These are phyloP conservation scores for Corapipo altera DNA, from an alignment of 2,113 vertebrate species.

Conservation along the genomic window DNA sequence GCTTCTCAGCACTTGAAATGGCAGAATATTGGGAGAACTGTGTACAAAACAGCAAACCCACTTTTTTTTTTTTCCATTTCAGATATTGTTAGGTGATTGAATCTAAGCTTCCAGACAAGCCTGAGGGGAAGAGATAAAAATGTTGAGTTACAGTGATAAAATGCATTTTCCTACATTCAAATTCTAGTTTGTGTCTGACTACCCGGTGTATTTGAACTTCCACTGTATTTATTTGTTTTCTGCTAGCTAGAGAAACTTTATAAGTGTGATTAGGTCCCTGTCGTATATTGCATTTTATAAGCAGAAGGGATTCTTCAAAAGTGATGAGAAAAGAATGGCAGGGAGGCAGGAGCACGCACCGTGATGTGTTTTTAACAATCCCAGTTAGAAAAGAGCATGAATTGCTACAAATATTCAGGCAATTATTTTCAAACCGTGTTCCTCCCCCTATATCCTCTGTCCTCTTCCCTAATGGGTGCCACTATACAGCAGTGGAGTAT, in stretches of 20 bases:
- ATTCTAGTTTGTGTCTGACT: conserved; percentile 5
- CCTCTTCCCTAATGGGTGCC: not conserved
- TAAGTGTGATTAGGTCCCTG: not conserved
- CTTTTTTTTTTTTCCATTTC: not conserved
- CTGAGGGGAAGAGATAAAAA: conserved; percentile 34
- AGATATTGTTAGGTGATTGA: not conserved
- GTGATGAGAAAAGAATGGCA: not conserved
- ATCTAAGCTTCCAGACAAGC: conserved; percentile 22
- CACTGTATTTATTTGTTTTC: conserved; percentile 9
- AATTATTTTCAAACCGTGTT: not conserved
- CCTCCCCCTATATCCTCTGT: not conserved
- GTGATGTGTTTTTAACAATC: not conserved
- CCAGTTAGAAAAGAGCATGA: not conserved
- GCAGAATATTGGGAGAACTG: not conserved
- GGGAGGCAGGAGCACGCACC: not conserved
- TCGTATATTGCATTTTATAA: not conserved
- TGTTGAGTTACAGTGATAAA: not conserved
- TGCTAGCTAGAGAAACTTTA: not conserved
- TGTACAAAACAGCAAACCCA: not conserved
- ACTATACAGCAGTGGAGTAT: not conserved
- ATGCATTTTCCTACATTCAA: conserved; percentile 41
- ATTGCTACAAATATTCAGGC: not conserved
- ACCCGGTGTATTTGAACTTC: not conserved
- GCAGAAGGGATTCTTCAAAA: not conserved
- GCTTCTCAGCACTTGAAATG: not conserved